Evolutionary conservation across 2,888 invertebrate genomes (phyloP).

Genomic region (Aphodius sticticus): DNA sequence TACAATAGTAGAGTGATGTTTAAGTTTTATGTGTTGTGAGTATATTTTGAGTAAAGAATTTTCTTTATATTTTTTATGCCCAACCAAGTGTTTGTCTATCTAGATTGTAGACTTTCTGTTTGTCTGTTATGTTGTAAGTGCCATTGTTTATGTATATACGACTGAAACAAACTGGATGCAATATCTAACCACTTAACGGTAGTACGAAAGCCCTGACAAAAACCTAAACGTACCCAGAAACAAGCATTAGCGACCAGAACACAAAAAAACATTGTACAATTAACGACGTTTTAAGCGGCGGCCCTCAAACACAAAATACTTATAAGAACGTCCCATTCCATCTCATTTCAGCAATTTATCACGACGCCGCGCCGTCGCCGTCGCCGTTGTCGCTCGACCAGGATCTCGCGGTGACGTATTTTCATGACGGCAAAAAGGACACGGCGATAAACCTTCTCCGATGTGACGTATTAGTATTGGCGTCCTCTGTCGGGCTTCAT

Average conservation of each 20-base stretch:
- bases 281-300: slow-evolving; percentile 29
- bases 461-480: slow-evolving; percentile 31
- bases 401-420: slow-evolving; percentile 22
- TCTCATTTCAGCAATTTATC: slow-evolving; percentile 33
- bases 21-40: too few species aligned
- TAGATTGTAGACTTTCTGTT: too few species aligned
- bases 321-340: slow-evolving; percentile 31
- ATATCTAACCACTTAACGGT: neutral
- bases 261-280: slow-evolving; percentile 23
- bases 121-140: too few species aligned
- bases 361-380: neutral
- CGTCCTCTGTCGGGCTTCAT: neutral
- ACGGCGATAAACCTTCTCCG: slow-evolving; percentile 27
- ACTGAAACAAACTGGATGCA: neutral
- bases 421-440: slow-evolving; percentile 17
- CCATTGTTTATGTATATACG: neutral
- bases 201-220: neutral
- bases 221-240: neutral
- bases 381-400: neutral
- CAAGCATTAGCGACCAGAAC: slow-evolving; percentile 9
- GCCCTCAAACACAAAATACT: slow-evolving; percentile 28
- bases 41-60: too few species aligned
- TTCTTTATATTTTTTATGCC: too few species aligned
- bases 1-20: too few species aligned
- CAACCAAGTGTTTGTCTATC: too few species aligned